Evolutionary conservation across 1,140 invertebrate species (phyloP).

Genomic region (Heliconius congener): DNA sequence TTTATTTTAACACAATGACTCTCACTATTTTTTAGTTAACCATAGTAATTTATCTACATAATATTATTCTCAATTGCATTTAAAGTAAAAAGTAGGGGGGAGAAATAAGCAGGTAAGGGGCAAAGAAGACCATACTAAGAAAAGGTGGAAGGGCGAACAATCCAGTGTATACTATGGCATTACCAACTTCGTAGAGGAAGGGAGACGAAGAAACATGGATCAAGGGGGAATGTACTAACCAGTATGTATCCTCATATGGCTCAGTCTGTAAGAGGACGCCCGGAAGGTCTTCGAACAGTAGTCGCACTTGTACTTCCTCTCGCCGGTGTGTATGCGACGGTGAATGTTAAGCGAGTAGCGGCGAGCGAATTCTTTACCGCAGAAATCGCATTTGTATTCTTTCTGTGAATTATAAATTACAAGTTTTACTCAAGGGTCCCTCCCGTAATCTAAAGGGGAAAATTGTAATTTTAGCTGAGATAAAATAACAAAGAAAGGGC

Average conservation of each 20-base stretch:
- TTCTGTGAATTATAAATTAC: conserved; percentile 78
- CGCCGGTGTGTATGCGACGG: conserved; percentile 93
- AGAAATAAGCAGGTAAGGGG: too few relatives aligned
- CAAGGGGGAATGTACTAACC: conserved; percentile 71
- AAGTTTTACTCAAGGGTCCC: too few relatives aligned
- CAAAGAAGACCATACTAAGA: too few relatives aligned
- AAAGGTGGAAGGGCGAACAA: too few relatives aligned
- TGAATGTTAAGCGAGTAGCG: conserved; percentile 97
- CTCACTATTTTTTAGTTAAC: too few relatives aligned
- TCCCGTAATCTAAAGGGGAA: too few relatives aligned
- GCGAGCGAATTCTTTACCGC: conserved; percentile 94
- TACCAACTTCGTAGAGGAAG: neutral
- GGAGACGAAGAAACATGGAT: neutral
- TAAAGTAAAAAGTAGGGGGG: too few relatives aligned
- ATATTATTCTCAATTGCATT: neutral
- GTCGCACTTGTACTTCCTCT: conserved; percentile 94
- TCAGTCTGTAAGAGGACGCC: conserved; percentile 91
- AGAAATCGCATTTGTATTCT: conserved; percentile 94
- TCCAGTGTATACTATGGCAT: neutral
- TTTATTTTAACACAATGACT: neutral
- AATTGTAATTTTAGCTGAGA: too few relatives aligned
- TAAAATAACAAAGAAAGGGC: too few relatives aligned
- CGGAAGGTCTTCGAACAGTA: conserved; percentile 92
- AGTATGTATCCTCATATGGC: conserved; percentile 95
- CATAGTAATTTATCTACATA: too few relatives aligned